Evolutionary conservation across 2,888 invertebrate species (phyloP), one percentile per base, ranked within the genome.

Genomic region (Aphidoletes aphidimyza): DNA sequence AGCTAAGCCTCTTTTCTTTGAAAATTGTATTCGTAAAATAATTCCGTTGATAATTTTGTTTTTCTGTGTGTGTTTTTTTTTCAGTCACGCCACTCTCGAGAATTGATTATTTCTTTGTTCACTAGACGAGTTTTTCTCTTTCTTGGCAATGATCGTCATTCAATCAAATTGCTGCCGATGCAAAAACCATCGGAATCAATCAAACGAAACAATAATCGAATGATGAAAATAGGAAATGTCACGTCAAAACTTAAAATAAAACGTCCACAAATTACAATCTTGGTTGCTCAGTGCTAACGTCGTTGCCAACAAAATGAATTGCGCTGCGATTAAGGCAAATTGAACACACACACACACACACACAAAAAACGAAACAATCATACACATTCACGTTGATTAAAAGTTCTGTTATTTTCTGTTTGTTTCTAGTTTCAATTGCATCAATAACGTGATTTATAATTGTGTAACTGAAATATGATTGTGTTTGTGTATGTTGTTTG

Each of bases 291-390:
- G 8, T 14, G 69, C 11, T 69, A 30, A 69, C 26, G 69, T 30
- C 69, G 69, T 69, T 11, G 34, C 14, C 30, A 14, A 69, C 9
- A 54, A 22, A 69, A 1, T 30, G 30, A 69, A 69, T 69, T 69
- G 69, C 69, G 69, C 69, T 26, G 34, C 69, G 69, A 69, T 69
- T 69, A 69, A 69, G 30, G 30, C 69, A 69, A 69, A 30, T 69
- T 30, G 30, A 34, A 69, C n/a, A n/a, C n/a, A n/a, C n/a, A n/a
- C n/a, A n/a, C n/a, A n/a, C n/a, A n/a, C n/a, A 30, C 47, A 19
- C 9, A 39, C 11, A 17, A 5, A 47, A 17, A 11, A 11, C 9
- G 17, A 47, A 47, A 47, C 47, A 8, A 26, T 54, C 69, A 69
- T 30, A 69, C 69, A 26, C 69, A 69, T 69, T 69, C 34, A 69